Conservation (phyloP, 2,888 invertebrate species). For the Tetropium fuscum region DNA sequence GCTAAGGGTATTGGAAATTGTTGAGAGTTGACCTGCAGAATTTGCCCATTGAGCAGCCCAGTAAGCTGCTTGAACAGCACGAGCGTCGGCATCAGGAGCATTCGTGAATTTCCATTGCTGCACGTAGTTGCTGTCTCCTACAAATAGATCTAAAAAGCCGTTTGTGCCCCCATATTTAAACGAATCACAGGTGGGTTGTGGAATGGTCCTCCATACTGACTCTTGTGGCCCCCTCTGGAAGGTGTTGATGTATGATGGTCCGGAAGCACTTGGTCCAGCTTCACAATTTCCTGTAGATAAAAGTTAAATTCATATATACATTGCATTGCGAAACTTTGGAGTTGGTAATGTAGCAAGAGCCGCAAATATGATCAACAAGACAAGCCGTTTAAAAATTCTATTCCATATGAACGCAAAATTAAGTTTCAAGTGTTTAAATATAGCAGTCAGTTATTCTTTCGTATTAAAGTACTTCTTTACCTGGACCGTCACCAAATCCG, state of each 20-base stretch:
- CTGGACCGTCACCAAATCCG: constrained; percentile 46
- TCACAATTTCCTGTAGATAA: constrained; percentile 35
- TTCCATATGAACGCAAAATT: too few species aligned
- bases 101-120: constrained; percentile 45
- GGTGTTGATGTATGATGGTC: constrained; percentile 46
- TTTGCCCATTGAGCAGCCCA: constrained; percentile 47
- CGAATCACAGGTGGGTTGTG: constrained; percentile 46
- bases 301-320: neutral
- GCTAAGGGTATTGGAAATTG: constrained; percentile 33
- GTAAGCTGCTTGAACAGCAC: constrained; percentile 48
- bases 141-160: constrained; percentile 42
- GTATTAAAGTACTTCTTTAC: neutral
- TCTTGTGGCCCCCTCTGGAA: constrained; percentile 43
- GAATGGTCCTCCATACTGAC: constrained; percentile 42
- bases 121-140: constrained; percentile 32
- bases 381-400: neutral
- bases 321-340: neutral
- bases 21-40: constrained; percentile 28
- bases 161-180: constrained; percentile 45
- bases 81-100: constrained; percentile 49
- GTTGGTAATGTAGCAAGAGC: neutral
- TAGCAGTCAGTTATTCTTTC: neutral
- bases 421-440: too few species aligned
- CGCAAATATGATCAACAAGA: neutral
- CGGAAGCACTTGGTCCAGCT: constrained; percentile 38